A percentile compares a stretch with the other conserved stretches of the same genome.
Conservation (phyloP, 2,113 vertebrate species). For the Ginglymostoma cirratum region DNA sequence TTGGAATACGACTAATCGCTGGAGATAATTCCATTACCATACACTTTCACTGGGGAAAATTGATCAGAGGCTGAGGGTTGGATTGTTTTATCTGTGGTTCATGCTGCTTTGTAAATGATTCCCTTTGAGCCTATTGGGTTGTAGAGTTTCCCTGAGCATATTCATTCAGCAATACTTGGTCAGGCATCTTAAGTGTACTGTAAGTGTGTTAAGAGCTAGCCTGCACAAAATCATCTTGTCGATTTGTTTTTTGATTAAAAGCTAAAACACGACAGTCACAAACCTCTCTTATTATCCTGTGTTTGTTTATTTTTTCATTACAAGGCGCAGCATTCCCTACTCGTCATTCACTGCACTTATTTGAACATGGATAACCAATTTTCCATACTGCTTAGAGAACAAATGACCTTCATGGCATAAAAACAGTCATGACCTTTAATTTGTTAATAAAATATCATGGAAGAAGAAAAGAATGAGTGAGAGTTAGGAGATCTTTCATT, state of each 20-base stretch:
- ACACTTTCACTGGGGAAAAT: neutral
- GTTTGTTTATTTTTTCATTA: neutral
- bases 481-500: neutral
- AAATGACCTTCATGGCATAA: neutral
- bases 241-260: neutral
- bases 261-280: neutral
- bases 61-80: neutral
- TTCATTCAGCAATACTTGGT: neutral
- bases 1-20: neutral
- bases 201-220: neutral
- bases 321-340: neutral
- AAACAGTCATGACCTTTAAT: neutral
- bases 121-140: neutral
- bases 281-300: neutral
- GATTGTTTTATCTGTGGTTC: neutral
- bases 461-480: neutral
- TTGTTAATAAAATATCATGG: conserved; percentile 20
- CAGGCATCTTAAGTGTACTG: neutral
- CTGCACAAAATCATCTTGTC: neutral
- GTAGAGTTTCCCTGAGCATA: neutral
- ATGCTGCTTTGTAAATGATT: neutral
- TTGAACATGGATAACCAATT: conserved; percentile 23
- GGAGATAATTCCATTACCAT: neutral
- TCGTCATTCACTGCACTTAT: neutral
- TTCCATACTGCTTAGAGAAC: neutral